Base-by-base conservation (phyloP, 2,888 invertebrate species). In the Seira musarum region DNA sequence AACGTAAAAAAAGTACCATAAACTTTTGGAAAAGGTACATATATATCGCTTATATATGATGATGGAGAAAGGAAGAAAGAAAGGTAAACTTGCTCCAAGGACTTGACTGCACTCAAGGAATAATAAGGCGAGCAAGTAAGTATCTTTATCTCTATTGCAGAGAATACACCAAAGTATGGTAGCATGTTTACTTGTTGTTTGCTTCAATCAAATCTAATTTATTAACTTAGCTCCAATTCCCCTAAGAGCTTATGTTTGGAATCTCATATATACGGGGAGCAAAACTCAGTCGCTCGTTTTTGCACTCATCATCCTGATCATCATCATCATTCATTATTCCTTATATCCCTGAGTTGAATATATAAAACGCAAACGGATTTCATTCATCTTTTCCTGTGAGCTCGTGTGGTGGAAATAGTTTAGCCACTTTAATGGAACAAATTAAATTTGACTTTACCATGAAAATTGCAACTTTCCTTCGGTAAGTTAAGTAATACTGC, bases 141-240 rank as follows among this genome's bases (percentile, higher is more conserved):
- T n/a, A n/a, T n/a, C n/a, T n/a, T n/a, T n/a, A n/a, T n/a, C n/a
- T n/a, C n/a, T n/a, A n/a, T n/a, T n/a, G n/a, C n/a, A 40, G 40
- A 40, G 13, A 40, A 5, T 8, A 40, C 40, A 5, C 13, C 40
- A 13, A 13, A 40, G 40, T 40, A 8, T 40, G 19, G 22, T 57
- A 30, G 67, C 61, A 67, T 79, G 68, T 79, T 79, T 79, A 79
- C 79, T 79, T 79, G 73, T 79, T 79, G 79, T 79, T 79, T 73
- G 79, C 79, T 79, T 79, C 79, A 79, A 79, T 79, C 79, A 79
- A 79, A 79, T 79, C 79, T 79, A 79, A 79, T 79, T 79, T 79
- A 79, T 79, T 79, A 79, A 79, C 79, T 79, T 79, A 79, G 79
- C 68, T 79, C 73, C 49, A 73, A 79, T 79, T 79, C 79, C 79